phyloP scores from a whole-genome alignment of 2,797 vertebrate genomes.

The Danio tinwini region DNA sequence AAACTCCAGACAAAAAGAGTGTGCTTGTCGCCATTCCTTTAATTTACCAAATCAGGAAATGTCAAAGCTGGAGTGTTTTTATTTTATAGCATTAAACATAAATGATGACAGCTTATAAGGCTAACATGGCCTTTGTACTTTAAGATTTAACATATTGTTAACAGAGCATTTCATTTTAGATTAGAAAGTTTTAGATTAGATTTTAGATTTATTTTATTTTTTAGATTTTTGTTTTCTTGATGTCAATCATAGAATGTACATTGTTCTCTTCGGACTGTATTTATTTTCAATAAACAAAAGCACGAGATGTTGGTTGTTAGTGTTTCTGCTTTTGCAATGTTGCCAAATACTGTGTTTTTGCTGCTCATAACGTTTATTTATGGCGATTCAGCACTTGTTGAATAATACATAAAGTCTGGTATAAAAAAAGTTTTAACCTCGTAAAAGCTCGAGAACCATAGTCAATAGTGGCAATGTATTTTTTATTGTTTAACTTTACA shows the following conservation, averaged over 20 bases:
- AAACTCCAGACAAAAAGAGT: conserved; percentile 66
- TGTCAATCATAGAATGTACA: conserved; percentile 62
- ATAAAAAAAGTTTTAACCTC: neutral
- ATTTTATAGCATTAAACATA: conserved; percentile 6
- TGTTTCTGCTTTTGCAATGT: conserved; percentile 58
- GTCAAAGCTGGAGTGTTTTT: conserved; percentile 20
- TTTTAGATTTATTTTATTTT: conserved; percentile 4
- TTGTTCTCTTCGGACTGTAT: conserved; percentile 74
- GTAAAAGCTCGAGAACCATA: neutral
- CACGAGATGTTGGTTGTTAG: conserved; percentile 65
- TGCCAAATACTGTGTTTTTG: neutral
- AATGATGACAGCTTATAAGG: conserved; percentile 7
- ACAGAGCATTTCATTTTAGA: conserved; percentile 19
- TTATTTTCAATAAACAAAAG: conserved; percentile 79
- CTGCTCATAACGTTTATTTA: neutral
- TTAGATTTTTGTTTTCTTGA: conserved; percentile 56
- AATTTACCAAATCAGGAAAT: conserved; percentile 12
- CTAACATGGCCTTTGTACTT: conserved; percentile 27
- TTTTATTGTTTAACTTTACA: too few relatives aligned
- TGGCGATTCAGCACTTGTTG: neutral
- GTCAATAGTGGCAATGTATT: too few relatives aligned
- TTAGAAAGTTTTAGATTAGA: conserved; percentile 22
- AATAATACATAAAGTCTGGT: neutral
- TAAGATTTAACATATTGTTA: conserved; percentile 18
- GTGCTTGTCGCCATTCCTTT: conserved; percentile 69